Evolutionary conservation across 2,888 invertebrate species (phyloP), one percentile per base, ranked within the genome.

Genomic region (Ommatoiulus sabulosus): DNA sequence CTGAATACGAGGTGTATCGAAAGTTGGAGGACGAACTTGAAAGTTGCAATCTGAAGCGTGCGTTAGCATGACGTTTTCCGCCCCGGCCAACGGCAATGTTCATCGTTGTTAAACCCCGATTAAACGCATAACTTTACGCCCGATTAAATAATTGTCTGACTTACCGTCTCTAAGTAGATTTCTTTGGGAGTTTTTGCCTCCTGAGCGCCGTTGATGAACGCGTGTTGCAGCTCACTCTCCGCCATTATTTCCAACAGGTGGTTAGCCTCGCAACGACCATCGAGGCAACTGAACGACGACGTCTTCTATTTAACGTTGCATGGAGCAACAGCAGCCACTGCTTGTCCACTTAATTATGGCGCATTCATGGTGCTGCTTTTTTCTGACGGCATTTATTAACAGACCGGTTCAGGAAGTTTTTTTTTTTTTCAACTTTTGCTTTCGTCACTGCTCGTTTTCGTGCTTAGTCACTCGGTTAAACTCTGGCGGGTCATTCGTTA

Each of bases 141-240:
- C 12, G 3, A 35, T 84, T 8, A 10, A 43, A 7, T 44, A n/a
- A 43, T 43, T 87, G 5, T 52, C 15, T 46, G 1, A 87, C 87
- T 87, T 52, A 87, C 87, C 44, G 87, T 87, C 48, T 87, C 57
- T 24, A 87, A 87, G 15, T 48, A 87, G 52, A 87, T 87, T 57
- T 87, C 87, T 17, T 57, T 52, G 4, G 52, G 52, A 48, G 48
- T 57, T 20, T 52, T 57, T 20, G 52, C 0, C 57, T 52, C 10
- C 87, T 24, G 87, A 52, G 48, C 46, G 44, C 85, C 85, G 20
- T 85, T 85, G 44, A 44, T 2, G 17, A 43, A 46, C 17, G 44
- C 85, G n/a, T 46, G 85, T 12, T 85, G 85, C 0, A 87, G n/a
- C 57, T 35, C 87, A 52, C 48, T 44, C 3, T 87, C 87, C 87